phyloP scores from a whole-genome alignment of 2,888 invertebrate species.

The Magallana nippona region DNA sequence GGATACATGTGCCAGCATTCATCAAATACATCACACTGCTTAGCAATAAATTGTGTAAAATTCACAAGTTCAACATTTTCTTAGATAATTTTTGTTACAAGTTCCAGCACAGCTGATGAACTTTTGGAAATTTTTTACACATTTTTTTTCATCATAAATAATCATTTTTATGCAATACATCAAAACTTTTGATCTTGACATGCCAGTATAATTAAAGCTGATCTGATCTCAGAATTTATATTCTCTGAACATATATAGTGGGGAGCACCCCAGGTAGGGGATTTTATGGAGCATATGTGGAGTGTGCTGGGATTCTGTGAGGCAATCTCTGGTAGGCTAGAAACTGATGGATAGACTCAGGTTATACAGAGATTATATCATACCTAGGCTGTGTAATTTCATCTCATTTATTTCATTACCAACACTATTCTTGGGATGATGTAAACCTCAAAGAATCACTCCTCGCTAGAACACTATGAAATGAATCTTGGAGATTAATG shows the following conservation, averaged over 20 bases:
- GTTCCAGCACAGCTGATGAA: background rate
- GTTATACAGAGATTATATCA: constrained; percentile 19
- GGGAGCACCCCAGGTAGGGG: background rate
- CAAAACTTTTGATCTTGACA: constrained; percentile 10
- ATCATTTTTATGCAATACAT: background rate
- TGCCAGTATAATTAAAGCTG: constrained; percentile 18
- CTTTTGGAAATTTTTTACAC: background rate
- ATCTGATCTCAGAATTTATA: constrained; percentile 23
- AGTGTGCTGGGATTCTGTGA: no score
- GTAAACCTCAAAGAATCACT: background rate
- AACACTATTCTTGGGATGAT: background rate
- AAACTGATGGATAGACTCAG: constrained; percentile 3
- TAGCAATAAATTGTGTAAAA: constrained; percentile 6
- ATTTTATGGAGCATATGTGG: background rate
- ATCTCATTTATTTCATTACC: constrained; percentile 27
- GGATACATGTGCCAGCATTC: background rate
- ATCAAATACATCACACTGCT: background rate
- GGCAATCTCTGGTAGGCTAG: no score
- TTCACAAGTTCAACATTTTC: background rate
- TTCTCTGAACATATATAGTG: constrained; percentile 4
- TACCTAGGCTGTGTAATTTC: constrained; percentile 12
- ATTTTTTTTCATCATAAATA: background rate
- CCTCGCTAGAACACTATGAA: background rate
- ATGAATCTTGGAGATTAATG: background rate
- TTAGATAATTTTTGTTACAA: background rate